Percentiles rank a stretch among this genome's conserved stretches.
Evolutionary conservation across 2,888 invertebrate species (phyloP).

Genomic region (Meandrusa payeni): DNA sequence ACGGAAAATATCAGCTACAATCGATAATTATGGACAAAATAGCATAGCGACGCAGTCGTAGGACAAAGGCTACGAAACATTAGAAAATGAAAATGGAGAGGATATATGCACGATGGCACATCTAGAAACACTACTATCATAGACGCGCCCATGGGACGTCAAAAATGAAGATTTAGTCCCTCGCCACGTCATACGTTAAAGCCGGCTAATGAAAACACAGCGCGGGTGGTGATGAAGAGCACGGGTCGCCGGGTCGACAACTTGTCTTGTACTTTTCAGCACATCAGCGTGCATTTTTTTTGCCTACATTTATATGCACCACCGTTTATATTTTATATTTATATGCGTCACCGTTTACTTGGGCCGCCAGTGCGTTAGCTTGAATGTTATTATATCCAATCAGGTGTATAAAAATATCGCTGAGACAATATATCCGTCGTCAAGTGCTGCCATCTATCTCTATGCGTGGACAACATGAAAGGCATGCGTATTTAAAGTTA

Average conservation of each 20-base stretch:
- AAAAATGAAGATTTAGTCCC: slow-evolving; percentile 81
- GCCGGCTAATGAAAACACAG: slow-evolving; percentile 75
- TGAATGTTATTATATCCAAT: slow-evolving; percentile 58
- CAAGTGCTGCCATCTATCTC: slow-evolving; percentile 73
- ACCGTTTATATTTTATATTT: no score
- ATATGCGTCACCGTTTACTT: not conserved
- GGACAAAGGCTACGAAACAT: no score
- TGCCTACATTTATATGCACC: no score
- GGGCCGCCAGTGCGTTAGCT: not conserved
- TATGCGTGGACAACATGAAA: slow-evolving; percentile 50
- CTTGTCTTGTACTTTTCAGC: slow-evolving; percentile 28
- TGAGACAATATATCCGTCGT: slow-evolving; percentile 58
- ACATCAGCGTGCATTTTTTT: not conserved
- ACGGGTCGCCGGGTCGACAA: slow-evolving; percentile 37
- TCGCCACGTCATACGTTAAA: slow-evolving; percentile 76
- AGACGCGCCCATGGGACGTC: slow-evolving; percentile 70
- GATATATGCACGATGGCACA: slow-evolving; percentile 29
- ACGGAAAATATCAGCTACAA: no score
- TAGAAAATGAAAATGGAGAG: no score
- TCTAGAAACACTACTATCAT: slow-evolving; percentile 39
- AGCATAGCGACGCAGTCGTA: no score
- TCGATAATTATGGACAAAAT: no score
- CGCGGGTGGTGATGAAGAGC: slow-evolving; percentile 63
- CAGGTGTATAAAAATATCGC: slow-evolving; percentile 62
- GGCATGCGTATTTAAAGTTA: no score